Evolutionary conservation across 2,888 invertebrate species (phyloP), one percentile per base, ranked within the genome.

Genomic region (Caenorhabditis virilis): DNA sequence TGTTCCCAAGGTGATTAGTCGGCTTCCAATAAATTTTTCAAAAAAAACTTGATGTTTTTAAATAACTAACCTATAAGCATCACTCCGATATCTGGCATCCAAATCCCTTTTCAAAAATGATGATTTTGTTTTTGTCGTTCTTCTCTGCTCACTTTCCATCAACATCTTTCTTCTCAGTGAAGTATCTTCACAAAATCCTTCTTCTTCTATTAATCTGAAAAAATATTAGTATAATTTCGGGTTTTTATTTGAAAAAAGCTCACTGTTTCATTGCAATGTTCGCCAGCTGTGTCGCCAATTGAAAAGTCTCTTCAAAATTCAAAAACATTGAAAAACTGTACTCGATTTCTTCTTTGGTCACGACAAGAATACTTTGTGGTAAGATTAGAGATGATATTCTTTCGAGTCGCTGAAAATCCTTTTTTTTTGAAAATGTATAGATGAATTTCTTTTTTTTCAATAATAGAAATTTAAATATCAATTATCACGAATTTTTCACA

Each of bases 21-120:
- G n/a, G n/a, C n/a, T n/a, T n/a, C n/a, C n/a, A n/a, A n/a, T n/a
- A n/a, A n/a, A n/a, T n/a, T n/a, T n/a, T n/a, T n/a, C n/a, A n/a
- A n/a, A 38, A n/a, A 33, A 54, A 35, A 30, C 30, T 30, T n/a
- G n/a, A 11, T 11, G 7, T n/a, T 6, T 38, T 11, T 18, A 15
- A 18, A 13, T 33, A 22, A 58, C 69, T 35, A 60, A 86, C 86
- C 87, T 85, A 85, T 93, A 97, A 38, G 91, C 89, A 85, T 95
- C 95, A 20, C 94, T 95, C 80, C 94, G 91, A 64, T 92, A 91
- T 76, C 93, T 88, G 0, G 95, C 95, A 84, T 95, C 95, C 72
- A 98, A 87, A 85, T 97, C 95, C 65, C 97, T 88, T 84, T 97
- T 92, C 26, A 97, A 86, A 79, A 93, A 92, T 0, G 95, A 93